Percentiles rank a stretch among this genome's conserved stretches.
Evolutionary conservation across 92 coral and sea anemone species (phyloP).

Genomic region (Virgularia gustaviana): DNA sequence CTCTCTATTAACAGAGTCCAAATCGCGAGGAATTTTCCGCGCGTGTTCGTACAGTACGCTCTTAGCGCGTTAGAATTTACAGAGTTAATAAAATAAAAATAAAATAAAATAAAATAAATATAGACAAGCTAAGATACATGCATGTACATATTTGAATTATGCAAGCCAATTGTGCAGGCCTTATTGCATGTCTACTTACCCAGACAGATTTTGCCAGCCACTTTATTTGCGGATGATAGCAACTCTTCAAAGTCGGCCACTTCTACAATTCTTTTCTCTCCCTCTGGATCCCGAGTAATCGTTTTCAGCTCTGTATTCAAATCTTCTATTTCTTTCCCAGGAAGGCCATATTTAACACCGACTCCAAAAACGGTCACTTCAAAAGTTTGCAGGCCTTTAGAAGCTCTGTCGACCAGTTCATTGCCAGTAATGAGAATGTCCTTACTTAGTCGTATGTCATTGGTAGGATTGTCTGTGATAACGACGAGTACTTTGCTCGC

Average conservation of each 20-base stretch:
- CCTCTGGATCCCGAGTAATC: constrained; percentile 53
- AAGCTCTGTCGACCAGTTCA: constrained; percentile 52
- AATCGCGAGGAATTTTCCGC: too few relatives aligned
- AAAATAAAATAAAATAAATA: too few relatives aligned
- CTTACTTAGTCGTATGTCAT: constrained; percentile 64
- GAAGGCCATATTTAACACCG: constrained; percentile 56
- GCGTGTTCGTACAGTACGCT: too few relatives aligned
- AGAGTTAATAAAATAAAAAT: too few relatives aligned
- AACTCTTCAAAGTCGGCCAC: constrained; percentile 49
- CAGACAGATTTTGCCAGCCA: constrained; percentile 71
- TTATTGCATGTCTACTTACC: constrained; percentile 56
- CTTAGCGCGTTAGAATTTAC: too few relatives aligned
- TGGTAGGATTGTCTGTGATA: constrained; percentile 72
- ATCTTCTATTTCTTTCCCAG: constrained; percentile 43
- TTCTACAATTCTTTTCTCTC: constrained; percentile 59
- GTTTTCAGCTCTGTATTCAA: constrained; percentile 49
- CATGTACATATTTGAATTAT: too few relatives aligned
- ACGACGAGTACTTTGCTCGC: constrained; percentile 67
- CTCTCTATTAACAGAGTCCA: too few relatives aligned
- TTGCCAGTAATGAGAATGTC: constrained; percentile 44
- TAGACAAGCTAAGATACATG: too few relatives aligned
- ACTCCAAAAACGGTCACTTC: constrained; percentile 62
- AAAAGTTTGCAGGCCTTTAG: constrained; percentile 41
- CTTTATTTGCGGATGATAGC: constrained; percentile 36
- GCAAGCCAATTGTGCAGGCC: too few relatives aligned